phyloP scores from a whole-genome alignment of 2,888 invertebrate genomes.

The Eupeodes luniger region DNA sequence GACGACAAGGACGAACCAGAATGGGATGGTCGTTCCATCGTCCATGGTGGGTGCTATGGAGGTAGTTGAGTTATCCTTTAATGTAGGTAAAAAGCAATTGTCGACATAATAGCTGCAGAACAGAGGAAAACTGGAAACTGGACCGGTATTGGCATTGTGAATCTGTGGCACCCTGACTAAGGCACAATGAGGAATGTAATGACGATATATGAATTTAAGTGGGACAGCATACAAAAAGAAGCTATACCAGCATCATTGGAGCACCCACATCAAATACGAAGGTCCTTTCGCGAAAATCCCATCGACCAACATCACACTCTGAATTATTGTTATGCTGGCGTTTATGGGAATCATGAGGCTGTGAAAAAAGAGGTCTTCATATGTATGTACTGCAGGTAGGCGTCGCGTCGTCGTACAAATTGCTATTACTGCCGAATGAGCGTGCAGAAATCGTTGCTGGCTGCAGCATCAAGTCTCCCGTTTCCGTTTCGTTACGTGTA shows the following conservation, averaged over 20 bases:
- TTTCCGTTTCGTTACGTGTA: neutral
- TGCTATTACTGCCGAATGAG: slow-evolving; percentile 42
- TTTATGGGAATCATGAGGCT: slow-evolving; percentile 48
- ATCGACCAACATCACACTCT: slow-evolving; percentile 6
- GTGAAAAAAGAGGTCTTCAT: slow-evolving; percentile 48
- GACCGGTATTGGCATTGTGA: slow-evolving; percentile 12
- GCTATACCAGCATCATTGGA: slow-evolving; percentile 1
- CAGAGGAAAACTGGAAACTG: neutral
- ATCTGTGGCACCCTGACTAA: neutral
- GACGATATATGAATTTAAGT: slow-evolving; percentile 19
- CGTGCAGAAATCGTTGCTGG: slow-evolving; percentile 24
- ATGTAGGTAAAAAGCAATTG: slow-evolving; percentile 12
- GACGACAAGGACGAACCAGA: neutral
- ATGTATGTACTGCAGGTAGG: neutral
- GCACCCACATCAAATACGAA: slow-evolving; percentile 27
- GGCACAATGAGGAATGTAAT: slow-evolving; percentile 48
- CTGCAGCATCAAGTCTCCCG: neutral
- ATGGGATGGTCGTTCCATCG: neutral
- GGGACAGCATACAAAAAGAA: neutral
- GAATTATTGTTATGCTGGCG: slow-evolving; percentile 71
- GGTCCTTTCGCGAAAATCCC: slow-evolving; percentile 47
- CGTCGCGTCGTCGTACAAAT: slow-evolving; percentile 53
- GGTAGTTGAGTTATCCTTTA: too few species aligned
- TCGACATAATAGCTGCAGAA: slow-evolving; percentile 11
- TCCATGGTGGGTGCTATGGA: too few species aligned